phyloP scores from a whole-genome alignment of 2,113 vertebrate species.

The Phyllostomus discolor region DNA sequence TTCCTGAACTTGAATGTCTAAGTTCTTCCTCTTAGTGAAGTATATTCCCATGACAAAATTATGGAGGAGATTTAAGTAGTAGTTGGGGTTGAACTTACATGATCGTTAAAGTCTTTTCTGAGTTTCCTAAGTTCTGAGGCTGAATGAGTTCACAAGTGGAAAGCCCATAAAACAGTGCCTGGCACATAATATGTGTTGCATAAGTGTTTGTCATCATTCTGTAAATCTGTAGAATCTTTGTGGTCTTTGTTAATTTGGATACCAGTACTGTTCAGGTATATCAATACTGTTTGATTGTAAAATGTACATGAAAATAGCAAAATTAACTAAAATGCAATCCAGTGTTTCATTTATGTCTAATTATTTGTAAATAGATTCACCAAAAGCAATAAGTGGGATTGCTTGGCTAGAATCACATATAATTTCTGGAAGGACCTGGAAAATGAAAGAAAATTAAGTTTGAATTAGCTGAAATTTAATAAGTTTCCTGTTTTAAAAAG shows the following conservation, averaged over 20 bases:
- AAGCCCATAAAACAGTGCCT: neutral
- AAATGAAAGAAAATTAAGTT: conserved; percentile 14
- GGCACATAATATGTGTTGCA: neutral
- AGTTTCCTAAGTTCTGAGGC: neutral
- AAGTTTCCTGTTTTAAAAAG: neutral
- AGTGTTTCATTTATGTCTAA: neutral
- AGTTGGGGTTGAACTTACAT: neutral
- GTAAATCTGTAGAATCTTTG: neutral
- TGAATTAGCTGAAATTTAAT: neutral
- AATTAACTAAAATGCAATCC: neutral
- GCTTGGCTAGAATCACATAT: neutral
- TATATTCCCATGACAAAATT: neutral
- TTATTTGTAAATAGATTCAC: neutral
- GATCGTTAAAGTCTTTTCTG: neutral
- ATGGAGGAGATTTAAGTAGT: neutral
- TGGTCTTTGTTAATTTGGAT: neutral
- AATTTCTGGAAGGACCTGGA: conserved; percentile 27
- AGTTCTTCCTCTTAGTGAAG: neutral
- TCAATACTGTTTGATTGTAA: neutral
- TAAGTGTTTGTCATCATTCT: neutral
- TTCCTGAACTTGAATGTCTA: neutral
- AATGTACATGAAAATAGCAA: neutral
- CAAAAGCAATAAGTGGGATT: neutral
- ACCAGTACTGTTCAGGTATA: neutral
- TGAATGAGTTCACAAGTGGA: neutral